Evolutionary conservation across 2,797 vertebrate species (phyloP), one percentile per base, ranked within the genome.

Genomic region (Coregonus ussuriensis): DNA sequence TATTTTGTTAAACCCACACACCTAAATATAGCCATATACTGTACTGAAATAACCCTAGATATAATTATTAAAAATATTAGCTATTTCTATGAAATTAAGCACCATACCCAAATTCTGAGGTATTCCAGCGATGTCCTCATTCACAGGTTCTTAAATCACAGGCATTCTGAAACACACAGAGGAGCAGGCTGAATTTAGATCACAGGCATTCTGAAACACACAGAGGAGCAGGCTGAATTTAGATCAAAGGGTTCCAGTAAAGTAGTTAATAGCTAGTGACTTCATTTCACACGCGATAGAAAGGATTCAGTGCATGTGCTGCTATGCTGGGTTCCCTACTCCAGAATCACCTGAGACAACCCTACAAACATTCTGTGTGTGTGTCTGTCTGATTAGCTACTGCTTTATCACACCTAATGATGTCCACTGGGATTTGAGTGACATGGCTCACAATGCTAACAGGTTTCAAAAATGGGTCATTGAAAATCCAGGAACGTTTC

Each of bases 171-270:
- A 89, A 87, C 15, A 75, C 11, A 84, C 75, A 76, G 11, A 47
- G 52, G 21, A 71, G 16, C 11, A 6, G 56, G 37, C 11, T 21
- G 56, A 16, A 31, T 74, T 29, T 80, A 85, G 56, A n/a, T 70
- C 21, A 52, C n/a, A 66, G 79, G 67, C 72, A n/a, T 78, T 84
- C 88, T 88, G 80, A 82, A 89, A 87, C 18, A 75, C 11, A 84
- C 75, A 76, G 11, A 47, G 52, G 21, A 71, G 16, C 11, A 6
- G 56, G 37, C 11, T 21, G 56, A 9, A 31, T 74, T 29, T 16
- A 41, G 59, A 65, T 65, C n/a, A 47, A 63, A 74, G 56, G 13
- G 15, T 5, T 47, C 18, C 9, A 21, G n/a, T 21, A 9, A 14
- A 51, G 69, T 21, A 71, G 37, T 25, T 54, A 51, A 14, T 53